A percentile compares a stretch with the other conserved stretches of the same genome.
phyloP scores from a whole-genome alignment of 2,797 vertebrate genomes.

The Propithecus deckenii region DNA sequence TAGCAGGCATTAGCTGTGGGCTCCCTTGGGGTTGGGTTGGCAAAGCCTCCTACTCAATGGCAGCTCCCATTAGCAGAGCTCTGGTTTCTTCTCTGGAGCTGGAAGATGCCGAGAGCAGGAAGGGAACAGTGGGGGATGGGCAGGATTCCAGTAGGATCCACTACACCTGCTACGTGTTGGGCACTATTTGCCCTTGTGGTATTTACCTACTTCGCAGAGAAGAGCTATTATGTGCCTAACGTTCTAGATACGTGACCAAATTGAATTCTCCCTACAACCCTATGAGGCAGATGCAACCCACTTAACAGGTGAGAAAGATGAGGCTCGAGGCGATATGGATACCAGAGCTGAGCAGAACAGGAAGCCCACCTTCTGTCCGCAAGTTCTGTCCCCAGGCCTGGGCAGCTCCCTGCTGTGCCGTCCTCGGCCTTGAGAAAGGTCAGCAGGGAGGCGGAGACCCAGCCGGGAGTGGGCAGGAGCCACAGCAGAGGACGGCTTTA shows the following conservation, averaged over 20 bases:
- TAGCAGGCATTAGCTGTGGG: background rate
- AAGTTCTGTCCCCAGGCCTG: too few relatives aligned
- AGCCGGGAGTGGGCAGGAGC: background rate
- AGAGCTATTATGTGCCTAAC: background rate
- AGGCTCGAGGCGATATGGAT: background rate
- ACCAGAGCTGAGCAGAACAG: background rate
- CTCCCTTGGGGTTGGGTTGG: background rate
- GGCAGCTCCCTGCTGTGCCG: background rate
- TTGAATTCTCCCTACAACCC: background rate
- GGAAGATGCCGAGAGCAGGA: background rate
- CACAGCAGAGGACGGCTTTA: background rate
- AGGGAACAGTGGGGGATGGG: accelerated
- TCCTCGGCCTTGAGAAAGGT: background rate
- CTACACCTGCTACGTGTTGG: accelerated
- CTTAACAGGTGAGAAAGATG: background rate
- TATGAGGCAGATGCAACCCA: background rate
- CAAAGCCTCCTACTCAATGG: accelerated
- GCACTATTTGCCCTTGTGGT: background rate
- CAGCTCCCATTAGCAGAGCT: background rate
- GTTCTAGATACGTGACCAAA: accelerated
- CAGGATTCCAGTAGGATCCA: background rate
- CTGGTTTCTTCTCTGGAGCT: background rate
- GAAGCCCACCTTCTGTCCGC: background rate
- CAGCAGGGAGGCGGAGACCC: background rate
- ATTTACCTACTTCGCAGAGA: background rate